Evolutionary conservation across 92 coral and sea anemone species (phyloP), one percentile per base, ranked within the genome.

Genomic region (Scolanthus callimorphus): DNA sequence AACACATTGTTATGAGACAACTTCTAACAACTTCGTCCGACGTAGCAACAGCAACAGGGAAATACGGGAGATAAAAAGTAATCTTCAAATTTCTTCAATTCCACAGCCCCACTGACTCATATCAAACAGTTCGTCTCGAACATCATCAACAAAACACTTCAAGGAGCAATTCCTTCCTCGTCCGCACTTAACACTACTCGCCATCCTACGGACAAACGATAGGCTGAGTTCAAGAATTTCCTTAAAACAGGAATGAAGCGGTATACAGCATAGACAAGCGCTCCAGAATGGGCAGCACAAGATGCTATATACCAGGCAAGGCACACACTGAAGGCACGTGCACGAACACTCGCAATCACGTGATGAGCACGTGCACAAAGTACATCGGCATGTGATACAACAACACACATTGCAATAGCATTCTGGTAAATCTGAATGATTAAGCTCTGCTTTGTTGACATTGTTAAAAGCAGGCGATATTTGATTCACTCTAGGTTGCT

Each of bases 271-370:
- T 12, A 59, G 31, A 59, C 65, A 59, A 19, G 39, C 50, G 25
- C 22, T 4, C 65, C 65, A 59, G 52, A 34, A 59, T 3, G 65
- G 65, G 24, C 65, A 59, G 50, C 65, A 59, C 65, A 59, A 59
- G 6, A 27, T 30, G 34, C 30, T 34, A 31, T 37, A 59, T 23
- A 31, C 52, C 50, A 59, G 2, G 22, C 65, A 59, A 22, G 65
- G 65, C 30, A 41, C 29, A 28, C 65, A 59, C 20, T 59, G 65
- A 10, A 56, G 26, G 27, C 62, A 56, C 1, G 62, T 56, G 27
- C 62, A 56, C 0, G 1, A 13, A 31, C 26, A 56, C 4, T 6
- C 8, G 41, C 41, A 34, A n/a, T n/a, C n/a, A n/a, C n/a, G n/a
- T n/a, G n/a, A n/a, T n/a, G 57, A 51, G 1, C 41, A 3, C 2